A percentile compares a stretch with the other conserved stretches of the same genome.
phyloP scores from a whole-genome alignment of 2,888 invertebrate species.

The Scrobipalpa atriplicella region DNA sequence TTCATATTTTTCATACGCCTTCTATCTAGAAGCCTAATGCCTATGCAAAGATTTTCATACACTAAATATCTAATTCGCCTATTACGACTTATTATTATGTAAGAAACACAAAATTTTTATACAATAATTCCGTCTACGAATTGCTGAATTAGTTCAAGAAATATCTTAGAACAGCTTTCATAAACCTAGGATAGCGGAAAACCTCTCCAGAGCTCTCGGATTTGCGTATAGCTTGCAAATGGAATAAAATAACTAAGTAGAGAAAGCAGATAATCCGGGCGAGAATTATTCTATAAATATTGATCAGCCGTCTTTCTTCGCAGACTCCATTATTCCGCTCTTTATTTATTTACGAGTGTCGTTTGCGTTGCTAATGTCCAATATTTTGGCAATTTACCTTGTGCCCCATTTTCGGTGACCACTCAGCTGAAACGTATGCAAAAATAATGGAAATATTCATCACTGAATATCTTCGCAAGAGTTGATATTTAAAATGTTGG shows the following conservation, averaged over 20 bases:
- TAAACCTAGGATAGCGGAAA: not conserved
- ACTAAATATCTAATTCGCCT: too few species aligned
- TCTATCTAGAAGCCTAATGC: too few species aligned
- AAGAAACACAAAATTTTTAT: too few species aligned
- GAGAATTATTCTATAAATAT: conserved; percentile 44
- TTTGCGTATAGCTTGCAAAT: not conserved
- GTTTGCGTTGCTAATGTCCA: conserved; percentile 3
- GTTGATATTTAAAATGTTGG: not conserved
- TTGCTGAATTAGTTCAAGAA: too few species aligned
- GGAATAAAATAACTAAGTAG: not conserved
- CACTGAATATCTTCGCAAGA: not conserved
- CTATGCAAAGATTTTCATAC: too few species aligned
- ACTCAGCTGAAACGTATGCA: conserved; percentile 14
- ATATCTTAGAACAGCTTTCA: not conserved
- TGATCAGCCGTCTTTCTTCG: conserved; percentile 41
- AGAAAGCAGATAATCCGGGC: not conserved
- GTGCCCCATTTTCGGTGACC: not conserved
- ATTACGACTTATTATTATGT: too few species aligned
- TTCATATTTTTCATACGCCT: too few species aligned
- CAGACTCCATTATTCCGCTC: conserved; percentile 42
- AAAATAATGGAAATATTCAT: conserved; percentile 11
- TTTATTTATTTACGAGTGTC: conserved; percentile 43
- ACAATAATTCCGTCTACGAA: too few species aligned
- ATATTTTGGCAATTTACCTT: conserved; percentile 12
- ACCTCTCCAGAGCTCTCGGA: not conserved